Evolutionary conservation across 2,888 invertebrate genomes (phyloP), one percentile per base, ranked within the genome.

Genomic region (Dysmachus trigonus): DNA sequence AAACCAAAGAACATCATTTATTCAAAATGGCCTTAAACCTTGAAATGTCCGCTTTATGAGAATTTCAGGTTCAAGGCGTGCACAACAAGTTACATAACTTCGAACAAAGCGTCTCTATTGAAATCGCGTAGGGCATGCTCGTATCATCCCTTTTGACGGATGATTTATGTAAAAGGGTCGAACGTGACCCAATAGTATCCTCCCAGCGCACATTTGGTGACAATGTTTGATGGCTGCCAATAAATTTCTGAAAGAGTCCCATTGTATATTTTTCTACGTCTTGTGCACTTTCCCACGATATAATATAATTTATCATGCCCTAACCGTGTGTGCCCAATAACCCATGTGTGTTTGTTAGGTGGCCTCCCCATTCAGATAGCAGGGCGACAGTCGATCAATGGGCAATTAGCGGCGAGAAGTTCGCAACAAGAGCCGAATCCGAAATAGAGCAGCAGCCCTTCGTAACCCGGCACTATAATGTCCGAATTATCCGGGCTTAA

Each of bases 201-300:
- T 18, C 1, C 41, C 1, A 62, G 62, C 62, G 27, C 62, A 62
- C 62, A 62, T 62, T 62, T 62, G 18, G 62, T 8, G 22, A 27
- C 18, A 18, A 62, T 62, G 62, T 62, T 62, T 62, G 62, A 62
- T 62, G 62, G 62, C 62, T 62, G 27, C 27, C 27, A 27, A 62
- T 62, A 62, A 62, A 62, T 62, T 62, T 62, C 62, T 62, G 27
- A 0, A 62, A 8, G 27, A 62, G 62, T 22, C 47, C 62, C 27
- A 62, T 62, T 62, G 62, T 62, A 27, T 62, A 22, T 62, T 51
- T 62, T 62, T 62, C 62, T 35, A 30, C 73, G 73, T 33, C 35
- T 18, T 76, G 76, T 76, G 38, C 76, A 41, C 3, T 76, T 76
- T 76, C 76, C 41, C 76, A 76, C 76, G 76, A 27, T 76, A 22